Conservation (phyloP, 2,113 vertebrate genomes). For the Cygnus atratus region DNA sequence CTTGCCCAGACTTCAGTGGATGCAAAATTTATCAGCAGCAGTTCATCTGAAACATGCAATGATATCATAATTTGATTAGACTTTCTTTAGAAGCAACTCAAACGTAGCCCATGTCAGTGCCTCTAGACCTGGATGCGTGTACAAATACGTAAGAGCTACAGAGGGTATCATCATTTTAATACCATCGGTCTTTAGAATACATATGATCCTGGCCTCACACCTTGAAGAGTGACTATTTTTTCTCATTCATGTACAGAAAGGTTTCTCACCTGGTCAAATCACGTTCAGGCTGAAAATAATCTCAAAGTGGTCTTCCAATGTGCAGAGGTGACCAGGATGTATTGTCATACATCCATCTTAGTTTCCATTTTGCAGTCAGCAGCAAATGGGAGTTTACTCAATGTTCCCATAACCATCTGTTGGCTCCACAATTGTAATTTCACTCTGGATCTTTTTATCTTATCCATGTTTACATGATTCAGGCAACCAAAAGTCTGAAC, state of each 20-base stretch:
- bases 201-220: neutral
- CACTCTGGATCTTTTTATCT: neutral
- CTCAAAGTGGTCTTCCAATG: neutral
- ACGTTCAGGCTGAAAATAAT: neutral
- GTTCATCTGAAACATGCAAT: neutral
- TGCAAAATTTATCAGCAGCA: fast-evolving
- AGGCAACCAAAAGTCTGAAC: neutral
- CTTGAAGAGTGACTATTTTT: neutral
- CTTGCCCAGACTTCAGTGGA: neutral
- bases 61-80: neutral
- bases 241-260: neutral
- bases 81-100: neutral
- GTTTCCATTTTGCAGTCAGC: neutral
- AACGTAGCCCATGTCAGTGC: neutral
- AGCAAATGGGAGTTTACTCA: neutral
- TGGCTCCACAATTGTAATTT: neutral
- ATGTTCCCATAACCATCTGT: constrained; percentile 22
- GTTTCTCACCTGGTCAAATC: neutral
- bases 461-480: neutral
- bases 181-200: neutral
- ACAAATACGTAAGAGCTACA: neutral
- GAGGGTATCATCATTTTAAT: neutral
- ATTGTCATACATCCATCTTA: neutral
- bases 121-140: neutral
- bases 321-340: neutral